Base-by-base conservation (phyloP, 2,888 invertebrate genomes). In the Oxyteleia sp. region DNA sequence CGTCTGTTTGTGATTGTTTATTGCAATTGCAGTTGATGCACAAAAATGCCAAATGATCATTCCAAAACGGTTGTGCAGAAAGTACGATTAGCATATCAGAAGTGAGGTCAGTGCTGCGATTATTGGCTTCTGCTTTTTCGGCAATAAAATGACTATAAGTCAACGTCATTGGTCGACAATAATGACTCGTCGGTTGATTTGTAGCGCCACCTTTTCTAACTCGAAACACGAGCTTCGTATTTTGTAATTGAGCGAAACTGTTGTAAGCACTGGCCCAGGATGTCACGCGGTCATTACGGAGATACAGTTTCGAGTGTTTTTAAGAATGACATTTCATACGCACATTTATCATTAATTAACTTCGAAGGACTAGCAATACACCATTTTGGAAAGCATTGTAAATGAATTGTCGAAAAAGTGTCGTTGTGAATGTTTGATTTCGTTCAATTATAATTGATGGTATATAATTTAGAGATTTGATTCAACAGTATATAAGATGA, bases 101-200 rank as follows among this genome's bases (percentile, higher is more conserved):
- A 26, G 23, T 23, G 47, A 76, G 53, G 55, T 71, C 79, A 71
- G 55, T 71, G 79, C 55, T 38, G 29, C 32, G 41, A 55, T 63
- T 53, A 61, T 76, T 76, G 43, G 68, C 53, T 63, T 51, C 45
- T 32, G 57, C 16, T 26, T 66, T 51, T 57, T 68, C 10, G 18
- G 78, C 61, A 78, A 78, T 79, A 51, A 76, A 47, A 32, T 43
- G 47, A 69, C 20, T 29, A 41, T 66, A 57, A 76, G 57, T 68
- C 49, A 29, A 35, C 59, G 55, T 66, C 35, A 68, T 59, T 68
- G 57, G 59, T 72, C 59, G 80, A 81, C 80, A 74, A 81, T 81
- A 74, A 80, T 66, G 43, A 74, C 59, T 55, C 20, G 7, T 26
- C 23, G 23, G 63, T 61, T 66, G 29, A 68, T 74, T 43, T 18